Evolutionary conservation across 2,888 invertebrate species (phyloP).

Genomic region (Meta bourneti): DNA sequence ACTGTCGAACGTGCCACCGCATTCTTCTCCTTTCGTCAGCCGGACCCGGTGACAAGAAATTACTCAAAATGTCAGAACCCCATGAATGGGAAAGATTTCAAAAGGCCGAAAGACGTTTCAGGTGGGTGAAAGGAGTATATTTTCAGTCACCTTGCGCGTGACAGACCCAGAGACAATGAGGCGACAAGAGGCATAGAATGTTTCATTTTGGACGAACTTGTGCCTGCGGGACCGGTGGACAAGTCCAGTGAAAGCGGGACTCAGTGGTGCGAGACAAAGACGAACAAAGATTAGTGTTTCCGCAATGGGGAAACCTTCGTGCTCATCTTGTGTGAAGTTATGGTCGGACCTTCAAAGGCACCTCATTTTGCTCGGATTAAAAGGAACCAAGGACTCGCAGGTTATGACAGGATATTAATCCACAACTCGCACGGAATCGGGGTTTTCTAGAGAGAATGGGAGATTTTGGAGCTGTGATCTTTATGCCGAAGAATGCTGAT

Average conservation of each 20-base stretch:
- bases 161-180: conserved; percentile 23
- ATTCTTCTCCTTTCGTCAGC: neutral
- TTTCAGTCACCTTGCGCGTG: conserved; percentile 12
- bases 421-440: neutral
- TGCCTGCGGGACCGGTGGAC: neutral
- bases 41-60: conserved; percentile 49
- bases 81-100: conserved; percentile 33
- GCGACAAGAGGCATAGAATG: conserved; percentile 4
- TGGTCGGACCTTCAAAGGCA: conserved; percentile 37
- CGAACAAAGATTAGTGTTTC: conserved; percentile 1
- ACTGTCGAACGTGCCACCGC: neutral
- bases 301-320: conserved; percentile 22
- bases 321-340: conserved; percentile 2
- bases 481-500: too few species aligned
- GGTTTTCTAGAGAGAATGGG: too few species aligned
- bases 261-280: conserved; percentile 43
- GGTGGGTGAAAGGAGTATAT: conserved; percentile 2
- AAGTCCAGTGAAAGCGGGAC: conserved; percentile 10
- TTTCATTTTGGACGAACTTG: neutral
- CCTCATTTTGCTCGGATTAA: conserved; percentile 37
- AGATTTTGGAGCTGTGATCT: too few species aligned
- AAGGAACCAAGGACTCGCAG: conserved; percentile 19
- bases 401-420: conserved; percentile 18
- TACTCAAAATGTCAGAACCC: conserved; percentile 39
- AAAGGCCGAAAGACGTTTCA: conserved; percentile 18